These are phyloP conservation scores for Anoura caudifer DNA, from an alignment of 2,113 vertebrate genomes.

Conservation along the genomic window DNA sequence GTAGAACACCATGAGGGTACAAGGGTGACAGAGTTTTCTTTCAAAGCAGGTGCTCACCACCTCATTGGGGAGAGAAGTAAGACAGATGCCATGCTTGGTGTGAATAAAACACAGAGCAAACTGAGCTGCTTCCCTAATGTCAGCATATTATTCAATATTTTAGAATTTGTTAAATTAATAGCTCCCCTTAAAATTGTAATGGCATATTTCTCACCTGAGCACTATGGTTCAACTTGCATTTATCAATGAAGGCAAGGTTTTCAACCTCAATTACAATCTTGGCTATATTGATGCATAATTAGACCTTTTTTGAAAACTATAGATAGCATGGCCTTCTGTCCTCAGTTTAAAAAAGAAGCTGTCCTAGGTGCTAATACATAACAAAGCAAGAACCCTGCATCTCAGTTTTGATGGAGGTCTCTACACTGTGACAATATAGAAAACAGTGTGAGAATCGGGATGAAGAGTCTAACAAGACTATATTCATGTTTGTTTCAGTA, in stretches of 20 bases:
- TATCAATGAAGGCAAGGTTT: constrained; percentile 26
- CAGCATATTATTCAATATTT: not conserved
- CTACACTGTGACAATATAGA: not conserved
- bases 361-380: not conserved
- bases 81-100: not conserved
- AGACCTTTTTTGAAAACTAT: no score
- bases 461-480: not conserved
- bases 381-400: not conserved
- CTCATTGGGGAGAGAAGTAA: not conserved
- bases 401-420: not conserved
- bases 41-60: not conserved
- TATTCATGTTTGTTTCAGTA: not conserved
- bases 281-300: not conserved
- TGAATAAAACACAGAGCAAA: not conserved
- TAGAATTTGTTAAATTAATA: not conserved
- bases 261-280: constrained; percentile 45
- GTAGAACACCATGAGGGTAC: not conserved
- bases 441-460: not conserved
- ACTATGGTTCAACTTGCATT: not conserved
- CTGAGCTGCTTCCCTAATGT: not conserved
- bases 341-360: not conserved
- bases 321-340: no score
- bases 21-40: not conserved
- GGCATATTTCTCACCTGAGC: not conserved
- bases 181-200: not conserved